phyloP scores from a whole-genome alignment of 2,113 vertebrate species.

The Pseudolaguvia tuberculata region DNA sequence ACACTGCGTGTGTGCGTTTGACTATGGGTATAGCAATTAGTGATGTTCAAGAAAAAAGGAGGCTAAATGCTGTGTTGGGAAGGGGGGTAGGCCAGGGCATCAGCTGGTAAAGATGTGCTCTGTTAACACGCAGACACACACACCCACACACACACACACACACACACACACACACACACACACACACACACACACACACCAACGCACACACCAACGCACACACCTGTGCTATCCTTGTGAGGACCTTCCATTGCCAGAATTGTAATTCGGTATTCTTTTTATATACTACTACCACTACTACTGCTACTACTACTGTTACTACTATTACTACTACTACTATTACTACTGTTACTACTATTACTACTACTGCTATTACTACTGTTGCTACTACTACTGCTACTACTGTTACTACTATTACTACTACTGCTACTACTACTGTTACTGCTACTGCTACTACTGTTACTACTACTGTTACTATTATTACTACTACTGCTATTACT shows the following conservation, averaged over 20 bases:
- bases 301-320: neutral
- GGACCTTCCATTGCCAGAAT: neutral
- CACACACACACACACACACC: constrained; percentile 23
- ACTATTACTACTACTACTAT: no score
- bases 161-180: constrained; percentile 36
- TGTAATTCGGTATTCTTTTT: neutral
- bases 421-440: no score
- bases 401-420: no score
- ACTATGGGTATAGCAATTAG: constrained; percentile 93
- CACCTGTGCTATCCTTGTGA: constrained; percentile 7
- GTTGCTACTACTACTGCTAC: no score
- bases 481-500: no score
- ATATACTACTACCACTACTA: neutral
- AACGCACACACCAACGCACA: no score
- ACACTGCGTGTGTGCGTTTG: constrained; percentile 87
- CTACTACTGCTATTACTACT: no score
- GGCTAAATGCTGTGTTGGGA: constrained; percentile 40
- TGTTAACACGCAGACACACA: constrained; percentile 46
- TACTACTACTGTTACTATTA: no score
- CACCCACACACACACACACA: neutral
- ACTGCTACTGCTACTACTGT: no score
- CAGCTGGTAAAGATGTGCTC: constrained; percentile 48
- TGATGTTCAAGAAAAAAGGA: constrained; percentile 63
- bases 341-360: no score
- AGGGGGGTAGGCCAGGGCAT: constrained; percentile 52